Conservation (phyloP, 2,113 vertebrate genomes). For the Condylura cristata region DNA sequence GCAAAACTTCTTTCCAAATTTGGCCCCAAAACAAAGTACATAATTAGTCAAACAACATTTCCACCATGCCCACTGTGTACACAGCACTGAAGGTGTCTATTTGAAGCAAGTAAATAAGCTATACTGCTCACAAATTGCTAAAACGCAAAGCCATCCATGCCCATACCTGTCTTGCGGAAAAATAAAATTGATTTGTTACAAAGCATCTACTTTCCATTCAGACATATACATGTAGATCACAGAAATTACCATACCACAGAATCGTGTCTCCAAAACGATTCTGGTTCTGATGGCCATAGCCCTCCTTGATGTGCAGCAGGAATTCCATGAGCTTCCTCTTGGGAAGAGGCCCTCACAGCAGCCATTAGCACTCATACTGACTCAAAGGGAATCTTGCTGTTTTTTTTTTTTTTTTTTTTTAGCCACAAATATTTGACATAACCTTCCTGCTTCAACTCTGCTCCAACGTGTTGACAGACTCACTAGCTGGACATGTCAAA, state of each 20-base stretch:
- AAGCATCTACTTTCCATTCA: conserved; percentile 4
- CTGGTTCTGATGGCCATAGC: background rate
- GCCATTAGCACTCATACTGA: background rate
- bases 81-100: conserved; percentile 1
- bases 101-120: conserved; percentile 33
- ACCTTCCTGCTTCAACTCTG: conserved; percentile 6
- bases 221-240: background rate
- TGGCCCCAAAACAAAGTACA: conserved; percentile 37
- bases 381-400: background rate
- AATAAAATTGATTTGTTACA: background rate
- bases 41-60: conserved; percentile 50
- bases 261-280: background rate
- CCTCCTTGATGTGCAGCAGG: background rate
- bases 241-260: background rate
- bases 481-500: conserved; percentile 21
- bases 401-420: background rate
- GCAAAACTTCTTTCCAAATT: conserved; percentile 30
- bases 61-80: conserved; percentile 2
- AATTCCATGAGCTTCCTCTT: background rate
- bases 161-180: background rate
- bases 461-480: conserved; percentile 55
- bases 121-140: conserved; percentile 28
- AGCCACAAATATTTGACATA: background rate
- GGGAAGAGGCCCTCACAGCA: background rate
- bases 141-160: background rate